Percentiles rank a stretch among this genome's conserved stretches.
Evolutionary conservation across 1,140 invertebrate species (phyloP).

Genomic region (Riptortus pedestris): DNA sequence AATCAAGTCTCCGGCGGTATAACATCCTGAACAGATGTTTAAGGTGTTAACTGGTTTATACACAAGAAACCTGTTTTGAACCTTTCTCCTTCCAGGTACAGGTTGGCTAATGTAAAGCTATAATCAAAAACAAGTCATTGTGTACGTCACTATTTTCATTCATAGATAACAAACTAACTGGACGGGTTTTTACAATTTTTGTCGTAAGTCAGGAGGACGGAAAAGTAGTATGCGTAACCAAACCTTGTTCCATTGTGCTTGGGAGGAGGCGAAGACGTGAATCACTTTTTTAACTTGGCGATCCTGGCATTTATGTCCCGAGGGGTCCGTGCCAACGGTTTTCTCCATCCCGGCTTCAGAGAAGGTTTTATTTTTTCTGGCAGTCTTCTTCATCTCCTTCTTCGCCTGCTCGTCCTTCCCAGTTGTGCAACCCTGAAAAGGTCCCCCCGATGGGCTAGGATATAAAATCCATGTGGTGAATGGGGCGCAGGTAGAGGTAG

Average conservation of each 20-base stretch:
- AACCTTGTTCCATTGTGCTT: neutral
- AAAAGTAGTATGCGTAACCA: neutral
- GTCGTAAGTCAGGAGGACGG: neutral
- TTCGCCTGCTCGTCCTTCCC: constrained; percentile 1
- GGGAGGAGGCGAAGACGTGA: neutral
- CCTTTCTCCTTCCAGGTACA: no score
- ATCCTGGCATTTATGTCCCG: constrained; percentile 3
- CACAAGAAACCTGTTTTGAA: no score
- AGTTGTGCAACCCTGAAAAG: constrained; percentile 7
- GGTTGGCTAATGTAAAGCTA: no score
- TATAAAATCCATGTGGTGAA: constrained; percentile 8
- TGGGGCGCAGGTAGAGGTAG: neutral
- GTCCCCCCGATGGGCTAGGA: constrained; percentile 6
- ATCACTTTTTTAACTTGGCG: constrained; percentile 2
- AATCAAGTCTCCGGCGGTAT: no score
- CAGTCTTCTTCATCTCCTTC: no score
- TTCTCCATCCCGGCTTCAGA: neutral
- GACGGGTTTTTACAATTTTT: no score
- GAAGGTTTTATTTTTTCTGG: neutral
- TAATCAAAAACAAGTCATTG: no score
- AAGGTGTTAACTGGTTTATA: no score
- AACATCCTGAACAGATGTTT: no score
- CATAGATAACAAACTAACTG: no score
- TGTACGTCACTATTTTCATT: no score
- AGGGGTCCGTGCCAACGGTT: neutral